Evolutionary conservation across 2,888 invertebrate genomes (phyloP).

Genomic region (Heliconius aoede): DNA sequence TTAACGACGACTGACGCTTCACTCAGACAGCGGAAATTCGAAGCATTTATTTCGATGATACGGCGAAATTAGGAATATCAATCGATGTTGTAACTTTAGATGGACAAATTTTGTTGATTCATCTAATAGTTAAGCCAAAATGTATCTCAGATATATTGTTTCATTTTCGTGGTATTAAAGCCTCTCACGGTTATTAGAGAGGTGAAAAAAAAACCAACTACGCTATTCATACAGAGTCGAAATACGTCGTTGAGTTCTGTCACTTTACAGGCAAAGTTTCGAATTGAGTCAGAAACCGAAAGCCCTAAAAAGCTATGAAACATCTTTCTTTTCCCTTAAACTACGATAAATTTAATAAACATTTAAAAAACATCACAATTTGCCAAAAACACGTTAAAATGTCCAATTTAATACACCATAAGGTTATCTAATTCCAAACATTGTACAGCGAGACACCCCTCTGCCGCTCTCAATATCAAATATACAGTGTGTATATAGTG

Average conservation of each 20-base stretch:
- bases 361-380: not conserved
- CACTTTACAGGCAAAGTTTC: not conserved
- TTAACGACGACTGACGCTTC: conserved; percentile 9
- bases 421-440: not conserved
- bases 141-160: too few species aligned
- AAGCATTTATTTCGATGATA: conserved; percentile 22
- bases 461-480: not conserved
- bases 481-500: not conserved
- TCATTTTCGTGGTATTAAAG: too few species aligned
- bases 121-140: not conserved
- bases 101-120: not conserved
- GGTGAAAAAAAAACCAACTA: not conserved
- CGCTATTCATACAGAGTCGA: not conserved
- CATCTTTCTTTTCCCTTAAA: too few species aligned
- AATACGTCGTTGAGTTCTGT: not conserved
- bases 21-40: conserved; percentile 13
- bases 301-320: too few species aligned
- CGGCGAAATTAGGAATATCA: conserved; percentile 15
- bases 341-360: too few species aligned
- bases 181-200: too few species aligned
- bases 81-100: not conserved
- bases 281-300: too few species aligned
- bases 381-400: not conserved
- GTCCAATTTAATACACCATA: not conserved
- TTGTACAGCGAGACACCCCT: not conserved